phyloP scores from a whole-genome alignment of 2,113 vertebrate genomes.

The Eptesicus fuscus region DNA sequence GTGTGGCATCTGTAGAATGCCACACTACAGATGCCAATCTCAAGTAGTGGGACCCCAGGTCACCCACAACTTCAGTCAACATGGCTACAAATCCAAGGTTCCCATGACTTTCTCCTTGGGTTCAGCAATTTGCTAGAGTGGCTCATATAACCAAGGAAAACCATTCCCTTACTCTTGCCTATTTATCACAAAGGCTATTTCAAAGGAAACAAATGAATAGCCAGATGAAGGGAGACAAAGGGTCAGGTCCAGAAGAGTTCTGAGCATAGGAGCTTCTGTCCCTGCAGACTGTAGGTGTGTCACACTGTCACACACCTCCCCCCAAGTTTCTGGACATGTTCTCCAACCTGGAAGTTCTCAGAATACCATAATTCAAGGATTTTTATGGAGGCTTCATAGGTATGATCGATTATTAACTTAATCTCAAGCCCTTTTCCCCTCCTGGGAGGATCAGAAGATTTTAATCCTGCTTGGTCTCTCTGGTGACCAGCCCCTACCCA shows the following conservation, averaged over 20 bases:
- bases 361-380: neutral
- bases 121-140: neutral
- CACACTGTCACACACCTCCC: neutral
- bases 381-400: neutral
- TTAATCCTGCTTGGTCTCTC: neutral
- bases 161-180: neutral
- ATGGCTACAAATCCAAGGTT: neutral
- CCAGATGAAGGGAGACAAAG: neutral
- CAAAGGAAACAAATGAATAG: neutral
- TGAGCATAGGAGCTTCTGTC: neutral
- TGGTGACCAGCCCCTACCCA: neutral
- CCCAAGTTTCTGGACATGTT: neutral
- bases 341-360: neutral
- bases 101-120: neutral
- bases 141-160: neutral
- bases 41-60: neutral
- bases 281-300: accelerated
- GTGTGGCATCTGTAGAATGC: too few relatives aligned
- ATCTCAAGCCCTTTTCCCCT: neutral
- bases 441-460: neutral
- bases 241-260: neutral
- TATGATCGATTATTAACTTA: neutral
- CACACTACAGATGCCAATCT: neutral
- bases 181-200: neutral
- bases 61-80: neutral